Conservation (phyloP, 2,797 vertebrate species). For the Sebastes baramenuke region DNA sequence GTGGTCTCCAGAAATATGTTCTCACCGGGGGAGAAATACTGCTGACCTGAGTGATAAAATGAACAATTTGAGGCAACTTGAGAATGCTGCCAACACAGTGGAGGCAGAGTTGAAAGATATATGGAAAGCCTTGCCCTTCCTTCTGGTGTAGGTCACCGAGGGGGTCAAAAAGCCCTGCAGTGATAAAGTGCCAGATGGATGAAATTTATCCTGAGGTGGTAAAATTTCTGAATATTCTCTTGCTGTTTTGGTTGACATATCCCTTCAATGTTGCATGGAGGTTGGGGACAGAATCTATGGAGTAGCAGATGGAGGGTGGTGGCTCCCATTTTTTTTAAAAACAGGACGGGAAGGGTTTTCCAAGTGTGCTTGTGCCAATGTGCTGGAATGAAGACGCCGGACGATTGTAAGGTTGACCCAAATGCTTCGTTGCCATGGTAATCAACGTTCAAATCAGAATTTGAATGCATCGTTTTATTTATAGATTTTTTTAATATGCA, state of each 20-base stretch:
- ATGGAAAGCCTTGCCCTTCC: not conserved
- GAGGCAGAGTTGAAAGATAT: not conserved
- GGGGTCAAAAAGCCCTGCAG: not conserved
- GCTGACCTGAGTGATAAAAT: not conserved
- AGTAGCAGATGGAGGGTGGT: not conserved
- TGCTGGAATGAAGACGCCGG: not conserved
- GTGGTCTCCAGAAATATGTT: constrained; percentile 8
- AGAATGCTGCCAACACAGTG: constrained; percentile 3
- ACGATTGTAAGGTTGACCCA: not conserved
- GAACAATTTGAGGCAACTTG: not conserved
- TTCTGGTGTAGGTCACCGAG: not conserved
- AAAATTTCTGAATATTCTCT: not conserved
- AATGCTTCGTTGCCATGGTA: no score
- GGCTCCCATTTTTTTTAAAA: not conserved
- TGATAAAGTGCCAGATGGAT: not conserved
- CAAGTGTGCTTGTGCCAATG: not conserved
- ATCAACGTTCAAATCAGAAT: no score
- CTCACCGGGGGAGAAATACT: not conserved
- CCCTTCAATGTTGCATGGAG: not conserved
- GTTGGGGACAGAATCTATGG: no score
- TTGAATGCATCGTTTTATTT: no score
- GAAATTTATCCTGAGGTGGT: not conserved
- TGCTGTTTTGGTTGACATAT: not conserved
- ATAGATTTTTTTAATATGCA: no score
- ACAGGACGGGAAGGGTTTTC: not conserved